phyloP scores from a whole-genome alignment of 1,140 invertebrate genomes.

The honey bee (Apis mellifera) region Amel_HAv3.1 CM009932.2:9997001-9997500 shows the following conservation, averaged over 20 bases:
- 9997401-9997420: slow-evolving; percentile 13
- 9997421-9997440: slow-evolving; percentile 31
- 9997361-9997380: too few species aligned
- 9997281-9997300: neutral
- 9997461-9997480: slow-evolving; percentile 50
- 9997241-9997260: slow-evolving; percentile 44
- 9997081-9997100: slow-evolving; percentile 52
- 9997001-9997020: slow-evolving; percentile 49
- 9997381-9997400: too few species aligned
- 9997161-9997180: slow-evolving; percentile 42
- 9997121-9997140: slow-evolving; percentile 57
- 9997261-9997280: slow-evolving; percentile 5
- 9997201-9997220: slow-evolving; percentile 43
- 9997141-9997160: slow-evolving; percentile 52
- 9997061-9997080: slow-evolving; percentile 45
- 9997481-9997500: slow-evolving; percentile 63
- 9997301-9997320: slow-evolving; percentile 30
- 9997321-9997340: slow-evolving; percentile 34
- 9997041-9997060: slow-evolving; percentile 34
- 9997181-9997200: slow-evolving; percentile 18
- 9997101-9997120: slow-evolving; percentile 38
- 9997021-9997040: slow-evolving; percentile 55
- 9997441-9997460: slow-evolving; percentile 49
- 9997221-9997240: slow-evolving; percentile 52
- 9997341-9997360: neutral